These are phyloP conservation scores for Malurus alboscapulatus DNA, from an alignment of 2,113 vertebrate species.

Conservation along the genomic window DNA sequence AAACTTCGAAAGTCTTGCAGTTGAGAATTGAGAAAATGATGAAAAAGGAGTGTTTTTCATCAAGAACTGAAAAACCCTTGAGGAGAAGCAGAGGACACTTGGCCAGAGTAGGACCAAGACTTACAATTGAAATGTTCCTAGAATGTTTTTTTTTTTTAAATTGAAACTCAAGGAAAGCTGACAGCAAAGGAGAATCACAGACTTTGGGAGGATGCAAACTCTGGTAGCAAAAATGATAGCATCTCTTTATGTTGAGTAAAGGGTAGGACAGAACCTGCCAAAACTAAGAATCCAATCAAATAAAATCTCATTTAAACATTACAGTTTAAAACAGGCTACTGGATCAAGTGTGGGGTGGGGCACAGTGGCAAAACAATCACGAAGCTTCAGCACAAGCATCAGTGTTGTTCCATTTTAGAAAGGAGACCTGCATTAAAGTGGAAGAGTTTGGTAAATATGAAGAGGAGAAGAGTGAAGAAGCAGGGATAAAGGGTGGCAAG, in stretches of 20 bases:
- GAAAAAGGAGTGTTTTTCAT: background rate
- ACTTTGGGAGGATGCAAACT: background rate
- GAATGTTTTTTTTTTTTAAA: background rate
- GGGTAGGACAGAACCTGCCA: background rate
- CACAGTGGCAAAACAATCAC: rapidly evolving
- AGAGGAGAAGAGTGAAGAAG: background rate
- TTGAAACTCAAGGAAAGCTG: background rate
- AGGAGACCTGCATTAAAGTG: background rate
- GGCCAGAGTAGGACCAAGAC: background rate
- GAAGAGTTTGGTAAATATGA: background rate
- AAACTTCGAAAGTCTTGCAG: background rate
- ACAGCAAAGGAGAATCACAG: background rate
- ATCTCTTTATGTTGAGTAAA: background rate
- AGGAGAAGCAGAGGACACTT: background rate
- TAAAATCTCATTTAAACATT: background rate
- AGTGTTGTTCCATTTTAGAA: background rate
- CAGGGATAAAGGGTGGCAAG: background rate
- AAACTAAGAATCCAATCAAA: background rate
- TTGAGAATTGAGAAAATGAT: background rate
- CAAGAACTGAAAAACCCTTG: background rate
- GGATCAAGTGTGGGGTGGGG: background rate
- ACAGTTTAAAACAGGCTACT: background rate
- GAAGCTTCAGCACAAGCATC: background rate
- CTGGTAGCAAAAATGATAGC: background rate
- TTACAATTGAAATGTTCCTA: background rate